phyloP scores from a whole-genome alignment of 2,113 vertebrate species.

The Sylvietta virens region DNA sequence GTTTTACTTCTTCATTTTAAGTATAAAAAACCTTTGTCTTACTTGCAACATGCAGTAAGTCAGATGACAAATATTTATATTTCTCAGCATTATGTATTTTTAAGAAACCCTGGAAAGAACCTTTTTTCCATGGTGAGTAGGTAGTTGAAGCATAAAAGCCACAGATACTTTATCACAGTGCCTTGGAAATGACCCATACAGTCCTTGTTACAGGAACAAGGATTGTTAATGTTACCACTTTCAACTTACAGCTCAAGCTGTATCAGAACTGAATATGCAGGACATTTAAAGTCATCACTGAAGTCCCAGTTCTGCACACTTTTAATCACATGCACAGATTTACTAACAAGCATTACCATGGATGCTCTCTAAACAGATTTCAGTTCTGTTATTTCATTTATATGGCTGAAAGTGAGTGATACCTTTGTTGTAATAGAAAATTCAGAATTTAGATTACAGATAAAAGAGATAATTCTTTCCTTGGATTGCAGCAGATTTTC shows the following conservation, averaged over 20 bases:
- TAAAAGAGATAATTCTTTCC: neutral
- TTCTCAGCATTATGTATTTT: slow-evolving; percentile 29
- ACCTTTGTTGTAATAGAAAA: neutral
- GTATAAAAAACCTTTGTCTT: neutral
- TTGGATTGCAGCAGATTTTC: neutral
- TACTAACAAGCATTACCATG: neutral
- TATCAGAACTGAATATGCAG: neutral
- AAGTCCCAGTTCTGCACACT: neutral
- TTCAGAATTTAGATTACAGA: neutral
- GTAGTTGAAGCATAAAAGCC: slow-evolving; percentile 2
- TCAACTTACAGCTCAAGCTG: neutral
- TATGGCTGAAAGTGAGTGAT: neutral
- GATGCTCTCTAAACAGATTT: neutral
- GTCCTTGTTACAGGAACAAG: slow-evolving; percentile 29
- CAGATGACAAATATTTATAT: slow-evolving; percentile 18
- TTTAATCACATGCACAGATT: neutral
- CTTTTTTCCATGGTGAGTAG: slow-evolving; percentile 29
- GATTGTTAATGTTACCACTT: neutral
- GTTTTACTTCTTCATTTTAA: slow-evolving; percentile 52
- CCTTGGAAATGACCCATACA: slow-evolving; percentile 39
- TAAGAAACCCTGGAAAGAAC: slow-evolving; percentile 46
- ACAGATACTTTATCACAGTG: neutral
- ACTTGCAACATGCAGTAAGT: neutral
- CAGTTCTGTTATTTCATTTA: neutral
- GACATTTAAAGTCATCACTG: neutral